Percentiles rank a stretch among this genome's conserved stretches.
phyloP scores from a whole-genome alignment of 2,113 vertebrate species.

The Heterocephalus glaber region DNA sequence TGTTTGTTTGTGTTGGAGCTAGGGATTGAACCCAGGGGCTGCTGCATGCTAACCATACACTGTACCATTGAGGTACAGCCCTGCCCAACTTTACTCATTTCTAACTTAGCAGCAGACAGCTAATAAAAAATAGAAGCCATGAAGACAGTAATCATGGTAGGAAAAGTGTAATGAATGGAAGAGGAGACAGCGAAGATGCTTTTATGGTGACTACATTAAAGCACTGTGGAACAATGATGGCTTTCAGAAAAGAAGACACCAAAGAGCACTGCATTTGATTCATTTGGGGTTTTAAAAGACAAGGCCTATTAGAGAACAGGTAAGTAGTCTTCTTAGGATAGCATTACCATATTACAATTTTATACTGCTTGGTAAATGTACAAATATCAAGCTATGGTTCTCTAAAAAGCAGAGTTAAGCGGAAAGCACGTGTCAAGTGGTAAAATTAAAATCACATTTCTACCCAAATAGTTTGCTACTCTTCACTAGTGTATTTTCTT shows the following conservation, averaged over 20 bases:
- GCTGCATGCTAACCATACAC: no score
- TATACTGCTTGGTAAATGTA: conserved; percentile 33
- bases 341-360: conserved; percentile 61
- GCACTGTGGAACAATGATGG: neutral
- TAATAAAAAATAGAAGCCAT: neutral
- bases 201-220: neutral
- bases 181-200: neutral
- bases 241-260: neutral
- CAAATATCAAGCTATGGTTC: neutral
- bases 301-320: neutral
- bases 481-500: conserved; percentile 1
- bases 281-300: conserved; percentile 39
- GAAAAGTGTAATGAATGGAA: neutral
- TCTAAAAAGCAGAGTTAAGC: conserved; percentile 51
- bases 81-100: neutral
- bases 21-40: no score
- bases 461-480: conserved; percentile 10
- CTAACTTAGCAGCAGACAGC: neutral
- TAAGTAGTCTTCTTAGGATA: conserved; percentile 34
- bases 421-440: conserved; percentile 21
- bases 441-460: conserved; percentile 55
- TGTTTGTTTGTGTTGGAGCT: neutral
- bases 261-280: conserved; percentile 25
- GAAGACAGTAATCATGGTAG: neutral
- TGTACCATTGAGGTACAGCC: neutral